These are phyloP conservation scores for Calephelis perditalis DNA, from an alignment of 2,888 invertebrate species.

Conservation along the genomic window DNA sequence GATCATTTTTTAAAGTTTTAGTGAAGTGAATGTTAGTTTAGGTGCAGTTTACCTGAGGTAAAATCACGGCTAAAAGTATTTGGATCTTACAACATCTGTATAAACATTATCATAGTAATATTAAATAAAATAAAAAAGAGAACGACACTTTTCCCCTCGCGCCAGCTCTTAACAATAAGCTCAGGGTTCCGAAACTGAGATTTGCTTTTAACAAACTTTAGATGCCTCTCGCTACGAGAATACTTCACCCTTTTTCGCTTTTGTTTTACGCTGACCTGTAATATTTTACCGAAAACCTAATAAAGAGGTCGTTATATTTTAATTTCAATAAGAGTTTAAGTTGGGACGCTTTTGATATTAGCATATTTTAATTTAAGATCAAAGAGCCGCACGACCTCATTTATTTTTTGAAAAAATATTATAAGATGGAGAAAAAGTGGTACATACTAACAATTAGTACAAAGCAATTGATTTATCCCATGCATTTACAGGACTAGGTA, in stretches of 20 bases:
- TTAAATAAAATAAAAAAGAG: conserved; percentile 8
- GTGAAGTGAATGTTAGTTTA: no score
- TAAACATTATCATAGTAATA: conserved; percentile 4
- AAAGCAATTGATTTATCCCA: no score
- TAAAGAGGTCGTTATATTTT: background rate
- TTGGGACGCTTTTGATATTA: background rate
- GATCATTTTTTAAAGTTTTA: no score
- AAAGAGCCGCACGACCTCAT: no score
- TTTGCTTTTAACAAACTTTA: conserved; percentile 12
- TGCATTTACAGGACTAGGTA: no score
- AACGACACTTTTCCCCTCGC: conserved; percentile 6
- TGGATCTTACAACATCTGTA: background rate
- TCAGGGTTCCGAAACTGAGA: conserved; percentile 10
- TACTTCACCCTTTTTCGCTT: conserved; percentile 7
- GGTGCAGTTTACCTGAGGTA: no score
- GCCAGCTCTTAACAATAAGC: conserved; percentile 11
- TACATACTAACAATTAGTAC: no score
- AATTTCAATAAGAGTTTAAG: background rate
- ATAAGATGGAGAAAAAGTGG: no score
- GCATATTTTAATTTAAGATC: background rate
- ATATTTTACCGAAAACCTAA: conserved; percentile 1
- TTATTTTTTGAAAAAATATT: no score
- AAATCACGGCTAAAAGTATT: no score
- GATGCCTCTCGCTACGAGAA: conserved; percentile 6
- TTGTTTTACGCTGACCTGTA: conserved; percentile 8